Evolutionary conservation across 2,888 invertebrate species (phyloP).

Genomic region (Dioctria linearis): DNA sequence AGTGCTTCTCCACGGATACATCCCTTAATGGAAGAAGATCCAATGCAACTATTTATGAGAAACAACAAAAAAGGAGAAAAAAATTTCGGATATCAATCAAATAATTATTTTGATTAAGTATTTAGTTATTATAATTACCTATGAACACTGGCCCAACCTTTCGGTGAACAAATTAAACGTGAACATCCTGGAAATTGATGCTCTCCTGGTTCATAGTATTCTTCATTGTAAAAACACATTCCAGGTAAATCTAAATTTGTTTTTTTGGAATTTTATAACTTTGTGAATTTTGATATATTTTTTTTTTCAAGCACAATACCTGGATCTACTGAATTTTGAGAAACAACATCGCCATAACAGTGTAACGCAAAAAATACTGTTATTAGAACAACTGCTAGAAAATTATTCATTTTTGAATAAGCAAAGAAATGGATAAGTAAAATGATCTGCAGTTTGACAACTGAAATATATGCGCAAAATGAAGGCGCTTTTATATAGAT

Average conservation of each 20-base stretch:
- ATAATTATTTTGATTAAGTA: not conserved
- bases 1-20: not conserved
- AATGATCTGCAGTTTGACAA: too few relatives aligned
- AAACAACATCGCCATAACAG: slow-evolving; percentile 13
- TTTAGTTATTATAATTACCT: slow-evolving; percentile 4
- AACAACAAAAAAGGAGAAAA: not conserved
- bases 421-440: too few relatives aligned
- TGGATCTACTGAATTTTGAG: slow-evolving; percentile 22
- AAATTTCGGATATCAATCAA: not conserved
- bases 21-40: not conserved
- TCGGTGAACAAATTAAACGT: slow-evolving; percentile 30
- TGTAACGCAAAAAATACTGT: not conserved
- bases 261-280: not conserved
- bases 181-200: slow-evolving; percentile 8
- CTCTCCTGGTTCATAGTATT: slow-evolving; percentile 29
- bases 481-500: too few relatives aligned
- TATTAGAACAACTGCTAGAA: not conserved
- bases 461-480: too few relatives aligned
- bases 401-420: not conserved
- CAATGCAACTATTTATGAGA: not conserved
- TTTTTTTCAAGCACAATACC: not conserved
- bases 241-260: slow-evolving; percentile 34
- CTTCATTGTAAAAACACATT: slow-evolving; percentile 18
- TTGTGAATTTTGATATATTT: not conserved
- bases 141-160: slow-evolving; percentile 42